Conservation (phyloP, 2,113 vertebrate genomes). For the Carassius carassius region DNA sequence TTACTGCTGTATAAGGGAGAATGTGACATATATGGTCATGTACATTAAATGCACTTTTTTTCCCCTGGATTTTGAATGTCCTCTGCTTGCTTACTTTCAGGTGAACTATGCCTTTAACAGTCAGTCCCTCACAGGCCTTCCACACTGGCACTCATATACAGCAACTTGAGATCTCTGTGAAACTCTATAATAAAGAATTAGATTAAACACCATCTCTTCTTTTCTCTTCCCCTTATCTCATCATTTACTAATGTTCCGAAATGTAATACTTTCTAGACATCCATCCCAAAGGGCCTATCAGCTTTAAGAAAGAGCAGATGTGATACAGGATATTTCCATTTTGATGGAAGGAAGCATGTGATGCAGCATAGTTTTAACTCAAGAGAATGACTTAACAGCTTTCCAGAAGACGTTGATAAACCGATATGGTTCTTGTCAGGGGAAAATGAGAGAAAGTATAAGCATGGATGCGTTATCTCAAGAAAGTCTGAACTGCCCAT, state of each 20-base stretch:
- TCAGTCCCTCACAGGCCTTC: conserved; percentile 11
- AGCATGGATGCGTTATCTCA: background rate
- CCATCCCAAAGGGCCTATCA: conserved; percentile 23
- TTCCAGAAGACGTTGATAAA: conserved; percentile 18
- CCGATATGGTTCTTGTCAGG: background rate
- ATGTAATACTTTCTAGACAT: conserved; percentile 46
- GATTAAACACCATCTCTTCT: conserved; percentile 52
- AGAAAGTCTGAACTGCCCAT: background rate
- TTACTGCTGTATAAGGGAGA: too few species aligned
- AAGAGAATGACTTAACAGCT: conserved; percentile 13
- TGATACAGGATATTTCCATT: conserved; percentile 25
- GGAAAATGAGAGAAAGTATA: background rate
- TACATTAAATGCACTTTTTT: too few species aligned
- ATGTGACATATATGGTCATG: too few species aligned
- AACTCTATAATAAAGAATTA: conserved; percentile 62
- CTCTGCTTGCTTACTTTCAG: background rate
- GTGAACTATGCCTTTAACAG: conserved; percentile 24
- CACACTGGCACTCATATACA: conserved; percentile 42
- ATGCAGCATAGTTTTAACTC: conserved; percentile 13
- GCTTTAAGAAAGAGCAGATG: conserved; percentile 29
- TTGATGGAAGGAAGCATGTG: conserved; percentile 13
- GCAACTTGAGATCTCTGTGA: conserved; percentile 71
- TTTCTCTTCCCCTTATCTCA: background rate
- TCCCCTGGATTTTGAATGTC: background rate
- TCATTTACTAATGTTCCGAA: conserved; percentile 14